Evolutionary conservation across 2,113 vertebrate species (phyloP).

Genomic region (Acrocephalus arundinaceus): DNA sequence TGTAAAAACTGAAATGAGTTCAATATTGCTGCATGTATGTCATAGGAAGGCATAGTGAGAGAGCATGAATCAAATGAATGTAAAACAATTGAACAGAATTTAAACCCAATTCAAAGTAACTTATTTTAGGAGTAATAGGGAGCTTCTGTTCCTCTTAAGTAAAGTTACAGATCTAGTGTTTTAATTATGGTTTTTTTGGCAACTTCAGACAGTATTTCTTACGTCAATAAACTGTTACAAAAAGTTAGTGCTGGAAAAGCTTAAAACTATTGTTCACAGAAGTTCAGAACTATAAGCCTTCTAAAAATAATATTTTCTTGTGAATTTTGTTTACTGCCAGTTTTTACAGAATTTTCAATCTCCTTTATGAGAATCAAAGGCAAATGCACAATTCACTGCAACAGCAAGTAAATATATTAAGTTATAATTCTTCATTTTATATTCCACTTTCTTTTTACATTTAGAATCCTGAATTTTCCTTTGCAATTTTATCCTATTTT

Average conservation of each 20-base stretch:
- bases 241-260: background rate
- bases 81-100: background rate
- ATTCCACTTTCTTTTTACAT: background rate
- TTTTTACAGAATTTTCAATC: background rate
- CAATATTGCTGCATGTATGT: constrained; percentile 31
- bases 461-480: background rate
- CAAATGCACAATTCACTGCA: background rate
- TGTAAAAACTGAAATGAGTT: constrained; percentile 69
- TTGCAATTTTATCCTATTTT: background rate
- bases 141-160: background rate
- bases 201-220: background rate
- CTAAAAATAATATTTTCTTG: background rate
- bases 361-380: background rate
- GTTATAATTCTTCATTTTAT: background rate
- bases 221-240: background rate
- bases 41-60: background rate
- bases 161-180: background rate
- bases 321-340: background rate
- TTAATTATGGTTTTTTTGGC: background rate
- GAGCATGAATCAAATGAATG: background rate
- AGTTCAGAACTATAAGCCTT: background rate
- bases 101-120: background rate
- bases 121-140: background rate
- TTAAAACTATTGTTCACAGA: background rate
- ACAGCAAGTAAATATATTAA: background rate